Evolutionary conservation across 2,113 vertebrate species (phyloP), one percentile per base, ranked within the genome.

Genomic region (Grallaria varia): DNA sequence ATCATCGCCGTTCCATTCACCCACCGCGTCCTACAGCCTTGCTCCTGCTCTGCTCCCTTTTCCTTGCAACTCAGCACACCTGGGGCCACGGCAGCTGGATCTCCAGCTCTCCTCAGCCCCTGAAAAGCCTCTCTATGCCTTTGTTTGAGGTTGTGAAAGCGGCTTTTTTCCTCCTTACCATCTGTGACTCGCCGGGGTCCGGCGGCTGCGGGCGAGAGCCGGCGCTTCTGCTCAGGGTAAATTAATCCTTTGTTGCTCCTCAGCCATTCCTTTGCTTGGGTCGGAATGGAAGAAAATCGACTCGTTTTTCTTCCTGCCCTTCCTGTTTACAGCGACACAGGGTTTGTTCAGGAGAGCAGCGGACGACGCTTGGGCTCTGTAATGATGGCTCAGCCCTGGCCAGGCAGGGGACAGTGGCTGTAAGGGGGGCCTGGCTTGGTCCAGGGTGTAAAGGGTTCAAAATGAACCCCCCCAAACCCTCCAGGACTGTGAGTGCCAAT

Each of bases 221-320:
- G 49, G 9, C 22, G 5, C 22, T 82, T 55, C 79, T 60, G 56
- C 12, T 8, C 28, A 2, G 68, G 84, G 47, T 90, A 95, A 89
- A 97, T 95, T 33, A 49, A 45, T 45, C 91, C 94, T 96, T 97
- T 96, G 96, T 97, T 87, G 94, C 93, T 95, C 85, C 94, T 90
- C 86, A 39, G 86, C 80, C 60, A 33, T 71, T 91, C 72, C 96
- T 90, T 89, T 39, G 21, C 91, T 30, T 1, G 40, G 42, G 8
- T 77, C 19, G 77, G 39, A 52, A 35, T 25, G 66, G 81, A 82
- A 75, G 87, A 82, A 95, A 95, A 87, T 92, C 83, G 4, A 78
- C 95, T 93, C 62, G 19, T 76, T 86, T 86, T 94, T 72, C 75
- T 86, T 66, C 59, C 56, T 93, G 90, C 71, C 85, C 94, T 95